Base-by-base conservation (phyloP, 2,797 vertebrate species). In the Sphenopsis melanotis region DNA sequence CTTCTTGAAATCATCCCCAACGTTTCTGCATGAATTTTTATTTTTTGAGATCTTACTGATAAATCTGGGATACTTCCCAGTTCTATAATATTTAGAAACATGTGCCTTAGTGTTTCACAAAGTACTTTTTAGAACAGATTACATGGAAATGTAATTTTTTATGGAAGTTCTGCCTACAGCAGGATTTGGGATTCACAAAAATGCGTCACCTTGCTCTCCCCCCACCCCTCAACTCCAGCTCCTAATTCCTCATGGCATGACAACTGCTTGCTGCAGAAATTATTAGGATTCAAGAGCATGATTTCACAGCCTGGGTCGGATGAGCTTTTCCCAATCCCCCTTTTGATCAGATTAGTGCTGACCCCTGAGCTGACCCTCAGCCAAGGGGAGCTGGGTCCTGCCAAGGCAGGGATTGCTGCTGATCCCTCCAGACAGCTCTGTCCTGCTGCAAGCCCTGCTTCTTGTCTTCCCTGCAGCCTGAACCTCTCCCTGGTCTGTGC, bases 251-350 rank as follows among this genome's bases (percentile, higher is more conserved):
- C 4, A 0, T 77, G 87, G 50, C 11, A 3, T 49, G 64, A 63
- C 70, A 90, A 79, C 59, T 69, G 84, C 34, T 79, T 63, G 66
- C 66, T 70, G 94, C 21, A 52, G 93, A 86, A 91, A 42, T 86
- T 82, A 83, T 50, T 90, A 60, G 66, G 74, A 91, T 91, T 78
- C 83, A 5, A 57, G 87, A 88, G 66, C 66, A 64, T 84, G 85
- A 72, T 93, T 95, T 93, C 89, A 88, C 92, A 91, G 95, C 41
- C 83, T 79, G 83, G 76, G 69, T 83, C 15, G 0, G 85, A 94
- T 89, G 72, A 96, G 91, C 56, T 94, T 70, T 90, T 39, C 84
- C 16, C 82, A 95, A 94, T 91, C 93, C 69, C 55, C 66, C 68
- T 83, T 94, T 42, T 30, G 74, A 88, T 93, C 92, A 93, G 92